Evolutionary conservation across 2,888 invertebrate species (phyloP).

Genomic region (Darwinula stevensoni): DNA sequence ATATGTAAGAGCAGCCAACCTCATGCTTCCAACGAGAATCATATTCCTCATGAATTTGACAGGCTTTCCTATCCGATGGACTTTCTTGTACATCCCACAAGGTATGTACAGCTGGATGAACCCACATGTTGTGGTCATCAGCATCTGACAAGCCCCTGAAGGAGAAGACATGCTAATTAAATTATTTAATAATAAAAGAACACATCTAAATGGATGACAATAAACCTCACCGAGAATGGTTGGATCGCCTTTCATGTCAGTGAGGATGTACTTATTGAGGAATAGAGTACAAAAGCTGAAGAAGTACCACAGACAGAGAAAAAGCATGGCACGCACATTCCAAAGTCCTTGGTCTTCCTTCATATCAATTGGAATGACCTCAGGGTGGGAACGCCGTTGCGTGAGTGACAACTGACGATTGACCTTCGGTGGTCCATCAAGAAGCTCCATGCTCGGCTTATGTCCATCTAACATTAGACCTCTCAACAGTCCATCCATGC

Average conservation of each 20-base stretch:
- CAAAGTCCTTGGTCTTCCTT: too few species aligned
- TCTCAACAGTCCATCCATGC: too few species aligned
- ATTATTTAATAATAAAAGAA: too few species aligned
- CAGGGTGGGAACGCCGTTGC: too few species aligned
- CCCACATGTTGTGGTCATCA: conserved; percentile 39
- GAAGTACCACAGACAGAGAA: conserved; percentile 36
- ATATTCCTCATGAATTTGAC: conserved; percentile 39
- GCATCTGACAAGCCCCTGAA: conserved; percentile 40
- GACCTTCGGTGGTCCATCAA: too few species aligned
- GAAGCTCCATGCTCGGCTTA: too few species aligned
- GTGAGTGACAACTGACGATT: too few species aligned
- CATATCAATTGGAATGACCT: too few species aligned
- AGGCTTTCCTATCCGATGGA: conserved; percentile 18
- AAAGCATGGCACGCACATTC: conserved; percentile 27
- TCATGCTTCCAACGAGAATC: conserved; percentile 36
- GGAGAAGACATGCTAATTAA: conserved; percentile 10
- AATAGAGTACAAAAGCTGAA: conserved; percentile 46
- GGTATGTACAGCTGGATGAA: conserved; percentile 39
- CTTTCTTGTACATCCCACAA: conserved; percentile 30
- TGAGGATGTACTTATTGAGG: conserved; percentile 42
- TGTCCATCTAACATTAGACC: too few species aligned
- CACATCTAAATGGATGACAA: too few species aligned
- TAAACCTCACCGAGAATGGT: conserved; percentile 36
- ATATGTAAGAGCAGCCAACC: conserved; percentile 21
- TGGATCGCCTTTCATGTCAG: conserved; percentile 37